Conservation (phyloP, 2,113 vertebrate species). For the Martes martes region DNA sequence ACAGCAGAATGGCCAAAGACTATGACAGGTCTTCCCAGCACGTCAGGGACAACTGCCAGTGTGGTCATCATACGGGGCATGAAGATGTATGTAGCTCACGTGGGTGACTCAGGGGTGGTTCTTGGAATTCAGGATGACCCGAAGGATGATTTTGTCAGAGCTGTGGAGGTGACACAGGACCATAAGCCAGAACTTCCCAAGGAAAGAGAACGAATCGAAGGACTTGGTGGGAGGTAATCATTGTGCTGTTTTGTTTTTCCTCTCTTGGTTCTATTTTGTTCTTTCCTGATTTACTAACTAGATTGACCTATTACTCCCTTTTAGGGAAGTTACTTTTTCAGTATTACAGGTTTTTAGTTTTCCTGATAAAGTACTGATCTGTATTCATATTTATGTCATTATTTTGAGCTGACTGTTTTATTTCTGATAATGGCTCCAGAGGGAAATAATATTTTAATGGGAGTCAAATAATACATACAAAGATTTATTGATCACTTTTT, state of each 20-base stretch:
- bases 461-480: neutral
- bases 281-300: slow-evolving; percentile 25
- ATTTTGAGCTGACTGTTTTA: slow-evolving; percentile 41
- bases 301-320: neutral
- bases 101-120: slow-evolving; percentile 97
- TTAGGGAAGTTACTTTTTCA: neutral
- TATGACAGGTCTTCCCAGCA: slow-evolving; percentile 96
- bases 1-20: slow-evolving; percentile 99
- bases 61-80: slow-evolving; percentile 95
- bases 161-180: slow-evolving; percentile 97
- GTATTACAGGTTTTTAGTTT: neutral
- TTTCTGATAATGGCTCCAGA: slow-evolving; percentile 15
- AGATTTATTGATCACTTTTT: slow-evolving; percentile 34
- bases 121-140: slow-evolving; percentile 93
- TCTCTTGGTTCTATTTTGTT: neutral
- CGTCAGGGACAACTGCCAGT: slow-evolving; percentile 96
- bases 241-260: slow-evolving; percentile 29
- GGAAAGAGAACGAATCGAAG: slow-evolving; percentile 96
- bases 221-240: slow-evolving; percentile 94
- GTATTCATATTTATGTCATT: slow-evolving; percentile 42
- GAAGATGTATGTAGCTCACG: slow-evolving; percentile 97
- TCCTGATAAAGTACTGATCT: neutral
- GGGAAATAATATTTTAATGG: slow-evolving; percentile 14
- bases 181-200: slow-evolving; percentile 98
- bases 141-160: slow-evolving; percentile 90